Percentiles rank a stretch among this genome's conserved stretches.
Conservation (phyloP, 23 tunicate species). For the Halocynthia aurantium region DNA sequence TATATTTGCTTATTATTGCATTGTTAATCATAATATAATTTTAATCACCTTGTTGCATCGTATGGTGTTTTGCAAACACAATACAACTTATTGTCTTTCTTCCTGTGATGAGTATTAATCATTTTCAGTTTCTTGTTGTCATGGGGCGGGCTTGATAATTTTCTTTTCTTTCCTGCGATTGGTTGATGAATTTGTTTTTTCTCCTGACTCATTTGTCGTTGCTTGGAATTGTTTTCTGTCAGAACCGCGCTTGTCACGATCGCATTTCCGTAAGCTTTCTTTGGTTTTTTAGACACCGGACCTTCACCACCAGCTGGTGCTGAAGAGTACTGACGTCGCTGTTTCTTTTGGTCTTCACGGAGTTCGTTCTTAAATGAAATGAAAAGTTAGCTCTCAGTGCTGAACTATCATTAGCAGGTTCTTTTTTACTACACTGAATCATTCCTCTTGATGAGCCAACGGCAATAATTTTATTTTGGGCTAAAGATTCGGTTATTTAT, state of each 20-base stretch:
- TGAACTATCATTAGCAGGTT: no score
- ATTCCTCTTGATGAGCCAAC: no score
- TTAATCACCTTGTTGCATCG: constrained; percentile 64
- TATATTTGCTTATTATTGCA: no score
- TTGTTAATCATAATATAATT: no score
- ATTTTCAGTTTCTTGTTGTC: constrained; percentile 48
- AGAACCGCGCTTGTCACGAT: not conserved
- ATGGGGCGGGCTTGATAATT: constrained; percentile 11
- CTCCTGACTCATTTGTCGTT: not conserved
- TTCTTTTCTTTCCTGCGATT: constrained; percentile 8
- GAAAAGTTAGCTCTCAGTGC: not conserved
- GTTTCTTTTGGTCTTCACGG: constrained; percentile 50
- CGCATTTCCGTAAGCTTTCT: constrained; percentile 8
- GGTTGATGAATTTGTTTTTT: constrained; percentile 10
- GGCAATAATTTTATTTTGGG: no score
- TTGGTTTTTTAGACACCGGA: constrained; percentile 9
- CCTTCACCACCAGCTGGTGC: not conserved
- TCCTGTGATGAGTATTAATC: constrained; percentile 27
- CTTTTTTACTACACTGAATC: no score
- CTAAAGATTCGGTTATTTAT: no score
- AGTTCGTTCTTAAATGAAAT: constrained; percentile 58
- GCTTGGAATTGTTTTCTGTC: constrained; percentile 11
- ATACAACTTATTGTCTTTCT: constrained; percentile 45
- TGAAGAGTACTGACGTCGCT: not conserved
- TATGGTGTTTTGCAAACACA: constrained; percentile 80